A percentile compares a stretch with the other conserved stretches of the same genome.
Evolutionary conservation across 1,140 invertebrate species (phyloP).

Genomic region (Venturia canescens): DNA sequence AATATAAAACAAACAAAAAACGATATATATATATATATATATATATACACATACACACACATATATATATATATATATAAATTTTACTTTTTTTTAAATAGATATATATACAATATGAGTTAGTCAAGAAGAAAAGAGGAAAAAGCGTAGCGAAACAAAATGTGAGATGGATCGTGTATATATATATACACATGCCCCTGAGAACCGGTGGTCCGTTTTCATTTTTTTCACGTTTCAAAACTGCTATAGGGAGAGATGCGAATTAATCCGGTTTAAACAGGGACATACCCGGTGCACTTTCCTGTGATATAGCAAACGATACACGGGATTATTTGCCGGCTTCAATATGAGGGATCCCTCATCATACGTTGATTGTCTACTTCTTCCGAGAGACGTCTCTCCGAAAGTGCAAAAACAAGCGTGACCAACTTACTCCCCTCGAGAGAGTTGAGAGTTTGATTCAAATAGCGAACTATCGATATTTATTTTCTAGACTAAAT

Average conservation of each 20-base stretch:
- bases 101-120: slow-evolving; percentile 41
- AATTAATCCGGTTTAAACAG: slow-evolving; percentile 35
- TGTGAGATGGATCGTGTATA: slow-evolving; percentile 22
- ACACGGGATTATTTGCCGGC: slow-evolving; percentile 8
- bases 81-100: slow-evolving; percentile 45
- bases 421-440: background rate
- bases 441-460: too few species aligned
- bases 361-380: background rate
- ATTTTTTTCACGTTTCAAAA: background rate
- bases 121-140: slow-evolving; percentile 37
- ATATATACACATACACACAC: slow-evolving; percentile 15
- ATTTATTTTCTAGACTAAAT: too few species aligned
- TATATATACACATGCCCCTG: slow-evolving; percentile 14
- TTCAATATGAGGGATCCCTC: background rate
- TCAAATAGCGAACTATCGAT: too few species aligned
- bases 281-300: slow-evolving; percentile 48
- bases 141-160: slow-evolving; percentile 19
- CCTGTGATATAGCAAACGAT: slow-evolving; percentile 53
- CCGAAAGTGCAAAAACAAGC: background rate
- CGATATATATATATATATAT: background rate
- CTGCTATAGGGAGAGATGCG: slow-evolving; percentile 23
- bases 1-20: slow-evolving; percentile 66
- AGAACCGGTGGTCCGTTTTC: background rate
- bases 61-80: slow-evolving; percentile 40
- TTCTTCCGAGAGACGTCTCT: background rate